A percentile compares a stretch with the other conserved stretches of the same genome.
These are phyloP conservation scores for Anastrepha ludens DNA, from an alignment of 1,140 invertebrate species.

Conservation along the genomic window DNA sequence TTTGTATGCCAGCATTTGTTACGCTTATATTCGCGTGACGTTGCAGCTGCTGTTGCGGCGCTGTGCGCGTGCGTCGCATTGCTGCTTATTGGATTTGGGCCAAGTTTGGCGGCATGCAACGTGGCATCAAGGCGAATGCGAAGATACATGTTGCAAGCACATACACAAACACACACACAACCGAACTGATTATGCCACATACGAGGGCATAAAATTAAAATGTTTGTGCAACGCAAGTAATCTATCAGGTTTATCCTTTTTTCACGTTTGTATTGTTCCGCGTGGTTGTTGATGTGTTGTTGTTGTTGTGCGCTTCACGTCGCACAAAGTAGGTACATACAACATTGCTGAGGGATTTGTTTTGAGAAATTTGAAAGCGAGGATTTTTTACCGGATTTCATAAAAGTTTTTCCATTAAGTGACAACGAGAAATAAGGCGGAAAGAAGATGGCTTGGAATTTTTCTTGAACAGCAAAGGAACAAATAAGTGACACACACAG, in stretches of 20 bases:
- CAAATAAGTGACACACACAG: not conserved
- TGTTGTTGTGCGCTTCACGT: not conserved
- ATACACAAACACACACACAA: not conserved
- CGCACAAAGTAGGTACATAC: not conserved
- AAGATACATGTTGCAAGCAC: not conserved
- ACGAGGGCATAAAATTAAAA: not conserved
- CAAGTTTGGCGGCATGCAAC: slow-evolving; percentile 10
- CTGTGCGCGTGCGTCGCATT: not conserved
- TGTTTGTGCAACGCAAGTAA: slow-evolving; percentile 44
- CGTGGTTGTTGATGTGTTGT: too few relatives aligned
- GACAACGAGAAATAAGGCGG: slow-evolving; percentile 10
- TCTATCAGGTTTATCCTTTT: slow-evolving; percentile 11
- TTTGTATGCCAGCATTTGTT: not conserved
- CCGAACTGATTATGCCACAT: not conserved
- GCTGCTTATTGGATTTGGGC: slow-evolving; percentile 44
- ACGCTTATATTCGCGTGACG: slow-evolving; percentile 8
- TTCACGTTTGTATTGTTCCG: not conserved
- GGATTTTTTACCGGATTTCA: slow-evolving; percentile 41
- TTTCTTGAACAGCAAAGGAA: slow-evolving; percentile 9
- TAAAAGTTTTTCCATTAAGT: slow-evolving; percentile 51
- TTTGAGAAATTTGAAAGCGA: not conserved
- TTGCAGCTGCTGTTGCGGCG: not conserved
- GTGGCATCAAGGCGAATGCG: not conserved
- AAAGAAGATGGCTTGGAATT: slow-evolving; percentile 33
- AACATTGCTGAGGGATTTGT: not conserved